phyloP scores from a whole-genome alignment of 2,113 vertebrate genomes.

The Silurus asotus region DNA sequence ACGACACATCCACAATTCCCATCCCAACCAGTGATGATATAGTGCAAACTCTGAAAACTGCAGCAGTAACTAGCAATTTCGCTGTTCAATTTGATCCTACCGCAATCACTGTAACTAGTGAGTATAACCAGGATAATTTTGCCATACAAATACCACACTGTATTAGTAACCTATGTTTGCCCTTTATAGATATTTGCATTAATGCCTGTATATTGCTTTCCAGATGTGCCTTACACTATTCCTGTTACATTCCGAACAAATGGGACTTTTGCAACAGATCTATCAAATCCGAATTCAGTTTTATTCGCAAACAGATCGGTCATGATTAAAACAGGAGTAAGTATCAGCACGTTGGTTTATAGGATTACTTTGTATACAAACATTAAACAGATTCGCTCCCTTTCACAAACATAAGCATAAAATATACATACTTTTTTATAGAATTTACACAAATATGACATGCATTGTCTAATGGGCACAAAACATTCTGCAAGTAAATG shows the following conservation, averaged over 20 bases:
- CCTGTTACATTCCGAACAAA: conserved; percentile 22
- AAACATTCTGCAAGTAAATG: neutral
- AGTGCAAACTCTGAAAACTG: neutral
- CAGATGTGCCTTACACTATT: neutral
- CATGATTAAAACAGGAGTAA: conserved; percentile 37
- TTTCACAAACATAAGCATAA: neutral
- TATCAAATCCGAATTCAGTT: conserved; percentile 5
- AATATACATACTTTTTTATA: neutral
- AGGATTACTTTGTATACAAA: neutral
- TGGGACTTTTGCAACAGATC: conserved; percentile 27
- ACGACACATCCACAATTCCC: neutral
- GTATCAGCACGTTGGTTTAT: neutral
- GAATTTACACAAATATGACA: neutral
- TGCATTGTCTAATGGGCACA: neutral
- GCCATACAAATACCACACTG: neutral
- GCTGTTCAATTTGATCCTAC: neutral
- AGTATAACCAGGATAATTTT: conserved; percentile 1
- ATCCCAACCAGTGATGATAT: neutral
- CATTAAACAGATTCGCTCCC: neutral
- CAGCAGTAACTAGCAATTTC: neutral
- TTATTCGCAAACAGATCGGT: conserved; percentile 17
- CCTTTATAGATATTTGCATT: neutral
- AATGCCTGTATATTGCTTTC: neutral
- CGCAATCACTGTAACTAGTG: conserved; percentile 9
- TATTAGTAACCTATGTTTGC: neutral